Base-by-base conservation (phyloP, 2,113 vertebrate species). In the Hydrochoerus hydrochaeris region DNA sequence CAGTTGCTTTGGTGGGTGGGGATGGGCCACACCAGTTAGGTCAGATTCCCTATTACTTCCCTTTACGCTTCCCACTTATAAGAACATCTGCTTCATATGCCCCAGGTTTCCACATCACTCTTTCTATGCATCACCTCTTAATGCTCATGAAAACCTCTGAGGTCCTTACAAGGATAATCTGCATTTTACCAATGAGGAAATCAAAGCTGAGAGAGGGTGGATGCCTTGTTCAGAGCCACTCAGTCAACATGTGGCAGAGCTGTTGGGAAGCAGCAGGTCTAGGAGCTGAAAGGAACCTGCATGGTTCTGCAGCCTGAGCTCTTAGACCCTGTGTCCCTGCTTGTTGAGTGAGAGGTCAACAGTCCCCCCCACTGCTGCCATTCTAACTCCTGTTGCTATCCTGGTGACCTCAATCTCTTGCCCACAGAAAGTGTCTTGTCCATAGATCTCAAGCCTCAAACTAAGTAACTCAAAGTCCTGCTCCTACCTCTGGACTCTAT, bases 391-490 rank as follows among this genome's bases (percentile, higher is more conserved):
- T 71, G 58, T 35, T 62, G 22, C 87, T 67, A 17, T n/a, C 26
- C 38, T 57, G 67, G 28, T 75, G 86, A 38, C 57, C 67, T 24
- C 60, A 80, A 75, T 41, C 69, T 58, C 58, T 49, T 41, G 35
- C 4, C 7, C 57, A 22, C 54, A 30, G 52, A 6, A 63, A 81
- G 46, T 14, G 4, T 84, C 80, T 62, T 81, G 14, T 73, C 82
- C 77, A 75, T 19, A 94, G 88, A 71, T 32, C 57, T n/a, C 94
- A 65, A 85, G 94, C 88, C 83, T 95, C 78, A 96, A 81, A 87
- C 32, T 0, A 1, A 71, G 78, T 93, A 92, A 91, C 67, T 95
- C 88, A 94, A 89, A 95, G 89, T 96, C 85, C 65, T 91, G 69
- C 85, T 95, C 82, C 82, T 32, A 85, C 77, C 75, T 93, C 92